Percentiles rank a stretch among this genome's conserved stretches.
Conservation (phyloP, 2,113 vertebrate species). For the Zosterops hypoxanthus region DNA sequence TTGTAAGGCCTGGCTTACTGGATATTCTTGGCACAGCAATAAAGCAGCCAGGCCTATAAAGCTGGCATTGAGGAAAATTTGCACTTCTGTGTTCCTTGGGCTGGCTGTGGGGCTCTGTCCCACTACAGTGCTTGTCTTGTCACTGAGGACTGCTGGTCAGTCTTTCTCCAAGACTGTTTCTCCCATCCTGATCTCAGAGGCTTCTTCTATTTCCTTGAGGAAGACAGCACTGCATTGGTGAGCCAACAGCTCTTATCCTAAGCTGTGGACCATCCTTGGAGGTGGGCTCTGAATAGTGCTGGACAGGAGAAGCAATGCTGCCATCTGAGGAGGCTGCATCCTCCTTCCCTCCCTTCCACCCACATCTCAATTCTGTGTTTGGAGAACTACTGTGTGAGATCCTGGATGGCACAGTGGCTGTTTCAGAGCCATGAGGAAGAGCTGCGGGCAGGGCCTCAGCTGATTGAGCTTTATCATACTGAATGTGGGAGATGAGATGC, state of each 20-base stretch:
- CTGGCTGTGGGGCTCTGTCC: neutral
- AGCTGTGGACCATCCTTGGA: neutral
- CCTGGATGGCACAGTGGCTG: neutral
- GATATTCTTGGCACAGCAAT: slow-evolving; percentile 9
- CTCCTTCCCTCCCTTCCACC: neutral
- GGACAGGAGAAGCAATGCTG: neutral
- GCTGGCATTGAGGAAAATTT: neutral
- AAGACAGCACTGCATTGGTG: accelerated
- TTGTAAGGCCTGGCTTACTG: neutral
- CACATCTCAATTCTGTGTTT: neutral
- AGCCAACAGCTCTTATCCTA: neutral
- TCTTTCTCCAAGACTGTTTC: neutral
- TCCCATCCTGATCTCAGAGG: neutral
- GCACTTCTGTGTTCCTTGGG: neutral
- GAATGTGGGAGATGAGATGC: neutral
- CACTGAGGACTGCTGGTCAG: neutral
- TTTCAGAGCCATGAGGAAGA: neutral
- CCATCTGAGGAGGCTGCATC: neutral
- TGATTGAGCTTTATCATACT: neutral
- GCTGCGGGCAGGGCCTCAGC: neutral
- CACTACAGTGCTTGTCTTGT: neutral
- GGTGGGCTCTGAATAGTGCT: neutral
- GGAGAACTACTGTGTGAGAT: neutral
- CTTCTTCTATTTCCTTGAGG: neutral
- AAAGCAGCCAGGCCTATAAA: neutral